Evolutionary conservation across 2,888 invertebrate genomes (phyloP).

Genomic region (Corbicula japonica): DNA sequence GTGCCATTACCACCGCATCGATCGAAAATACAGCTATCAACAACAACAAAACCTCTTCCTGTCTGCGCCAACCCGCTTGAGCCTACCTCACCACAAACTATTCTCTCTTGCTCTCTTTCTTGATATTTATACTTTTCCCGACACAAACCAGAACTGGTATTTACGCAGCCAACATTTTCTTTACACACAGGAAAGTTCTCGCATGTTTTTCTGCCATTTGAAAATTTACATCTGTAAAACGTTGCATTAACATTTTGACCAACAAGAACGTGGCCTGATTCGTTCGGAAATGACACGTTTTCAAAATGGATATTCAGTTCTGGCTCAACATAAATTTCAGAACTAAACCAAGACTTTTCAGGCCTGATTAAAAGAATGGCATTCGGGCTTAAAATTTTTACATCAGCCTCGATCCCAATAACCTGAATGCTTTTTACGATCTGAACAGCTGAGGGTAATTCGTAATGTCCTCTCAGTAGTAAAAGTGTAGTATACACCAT

Average conservation of each 20-base stretch:
- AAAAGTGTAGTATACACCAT: constrained; percentile 17
- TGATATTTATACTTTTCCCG: neutral
- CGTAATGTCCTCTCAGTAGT: constrained; percentile 16
- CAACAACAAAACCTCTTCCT: constrained; percentile 6
- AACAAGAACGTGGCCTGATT: neutral
- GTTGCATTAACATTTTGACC: neutral
- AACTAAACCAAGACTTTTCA: neutral
- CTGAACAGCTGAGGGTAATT: neutral
- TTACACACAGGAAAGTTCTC: constrained; percentile 10
- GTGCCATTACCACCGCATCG: constrained; percentile 34
- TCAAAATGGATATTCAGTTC: too few relatives aligned
- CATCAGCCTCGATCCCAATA: constrained; percentile 28
- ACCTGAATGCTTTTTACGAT: constrained; percentile 29
- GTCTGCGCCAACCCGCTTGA: neutral
- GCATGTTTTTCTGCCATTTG: constrained; percentile 24
- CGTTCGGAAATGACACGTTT: constrained; percentile 8
- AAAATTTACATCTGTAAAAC: constrained; percentile 19
- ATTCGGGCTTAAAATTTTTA: constrained; percentile 12
- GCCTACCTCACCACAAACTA: constrained; percentile 8
- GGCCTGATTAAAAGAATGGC: neutral
- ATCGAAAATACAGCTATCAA: too few relatives aligned
- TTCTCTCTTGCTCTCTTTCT: neutral
- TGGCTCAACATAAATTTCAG: too few relatives aligned
- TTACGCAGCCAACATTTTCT: constrained; percentile 14
- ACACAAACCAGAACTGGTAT: neutral